Evolutionary conservation across 2,113 vertebrate species (phyloP).

Genomic region (Nothoprocta pentlandii): DNA sequence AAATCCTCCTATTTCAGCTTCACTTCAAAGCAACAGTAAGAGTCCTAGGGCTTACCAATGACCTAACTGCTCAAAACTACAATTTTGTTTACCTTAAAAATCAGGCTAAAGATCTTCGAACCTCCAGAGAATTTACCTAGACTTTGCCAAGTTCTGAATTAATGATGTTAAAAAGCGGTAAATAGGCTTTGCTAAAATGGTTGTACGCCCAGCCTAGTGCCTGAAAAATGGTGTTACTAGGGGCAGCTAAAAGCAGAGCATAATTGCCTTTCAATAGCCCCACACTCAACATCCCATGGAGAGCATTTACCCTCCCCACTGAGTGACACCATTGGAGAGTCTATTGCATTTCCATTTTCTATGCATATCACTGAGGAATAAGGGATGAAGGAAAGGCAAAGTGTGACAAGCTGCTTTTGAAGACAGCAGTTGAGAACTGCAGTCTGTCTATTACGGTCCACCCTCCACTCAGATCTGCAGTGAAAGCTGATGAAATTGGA

Average conservation of each 20-base stretch:
- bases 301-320: background rate
- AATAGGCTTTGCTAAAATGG: background rate
- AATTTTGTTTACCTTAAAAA: background rate
- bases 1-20: background rate
- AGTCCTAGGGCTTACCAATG: background rate
- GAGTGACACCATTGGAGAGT: background rate
- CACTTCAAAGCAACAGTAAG: background rate
- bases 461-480: background rate
- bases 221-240: background rate
- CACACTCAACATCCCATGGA: accelerated
- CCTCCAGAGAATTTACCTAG: background rate
- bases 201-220: background rate
- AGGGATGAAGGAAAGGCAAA: background rate
- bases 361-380: background rate
- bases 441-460: background rate
- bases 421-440: background rate
- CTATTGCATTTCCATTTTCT: background rate
- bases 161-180: background rate
- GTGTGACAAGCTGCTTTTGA: background rate
- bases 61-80: background rate
- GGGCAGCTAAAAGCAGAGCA: background rate
- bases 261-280: background rate
- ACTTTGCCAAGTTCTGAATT: background rate
- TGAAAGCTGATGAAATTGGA: background rate
- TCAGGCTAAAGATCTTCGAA: constrained; percentile 12